These are phyloP conservation scores for Ptiloglossa arizonensis DNA, from an alignment of 1,140 invertebrate genomes.

Conservation along the genomic window DNA sequence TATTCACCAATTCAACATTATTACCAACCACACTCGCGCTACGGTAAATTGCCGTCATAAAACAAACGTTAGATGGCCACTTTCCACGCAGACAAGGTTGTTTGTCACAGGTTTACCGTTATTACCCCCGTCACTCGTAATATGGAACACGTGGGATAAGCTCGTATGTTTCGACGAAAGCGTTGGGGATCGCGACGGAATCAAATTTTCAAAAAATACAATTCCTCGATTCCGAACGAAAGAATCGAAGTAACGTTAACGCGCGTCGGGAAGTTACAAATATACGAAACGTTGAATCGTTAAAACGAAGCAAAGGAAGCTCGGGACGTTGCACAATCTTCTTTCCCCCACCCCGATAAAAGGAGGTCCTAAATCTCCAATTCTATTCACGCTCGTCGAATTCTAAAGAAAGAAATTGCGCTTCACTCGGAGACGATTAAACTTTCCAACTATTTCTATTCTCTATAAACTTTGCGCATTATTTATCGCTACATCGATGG, in stretches of 20 bases:
- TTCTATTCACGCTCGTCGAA: slow-evolving; percentile 13
- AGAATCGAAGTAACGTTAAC: no score
- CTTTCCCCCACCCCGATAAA: not conserved
- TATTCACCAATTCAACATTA: not conserved
- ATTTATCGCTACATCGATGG: slow-evolving; percentile 32
- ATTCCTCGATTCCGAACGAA: no score
- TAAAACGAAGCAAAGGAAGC: no score
- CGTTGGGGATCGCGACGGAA: no score
- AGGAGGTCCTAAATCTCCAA: not conserved
- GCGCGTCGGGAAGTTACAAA: no score
- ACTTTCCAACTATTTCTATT: slow-evolving; percentile 32
- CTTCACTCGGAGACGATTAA: slow-evolving; percentile 25
- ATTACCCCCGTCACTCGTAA: no score
- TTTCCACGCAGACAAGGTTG: not conserved
- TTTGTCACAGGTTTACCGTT: no score
- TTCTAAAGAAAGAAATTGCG: slow-evolving; percentile 38
- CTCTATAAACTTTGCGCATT: slow-evolving; percentile 34
- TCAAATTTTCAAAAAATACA: no score
- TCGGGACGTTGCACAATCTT: not conserved
- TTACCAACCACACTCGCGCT: not conserved
- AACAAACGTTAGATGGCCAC: not conserved
- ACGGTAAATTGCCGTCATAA: not conserved
- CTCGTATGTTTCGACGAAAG: no score
- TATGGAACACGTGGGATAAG: no score
- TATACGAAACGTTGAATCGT: no score